These are phyloP conservation scores for Tuberolachnus salignus DNA, from an alignment of 2,888 invertebrate genomes.

Conservation along the genomic window DNA sequence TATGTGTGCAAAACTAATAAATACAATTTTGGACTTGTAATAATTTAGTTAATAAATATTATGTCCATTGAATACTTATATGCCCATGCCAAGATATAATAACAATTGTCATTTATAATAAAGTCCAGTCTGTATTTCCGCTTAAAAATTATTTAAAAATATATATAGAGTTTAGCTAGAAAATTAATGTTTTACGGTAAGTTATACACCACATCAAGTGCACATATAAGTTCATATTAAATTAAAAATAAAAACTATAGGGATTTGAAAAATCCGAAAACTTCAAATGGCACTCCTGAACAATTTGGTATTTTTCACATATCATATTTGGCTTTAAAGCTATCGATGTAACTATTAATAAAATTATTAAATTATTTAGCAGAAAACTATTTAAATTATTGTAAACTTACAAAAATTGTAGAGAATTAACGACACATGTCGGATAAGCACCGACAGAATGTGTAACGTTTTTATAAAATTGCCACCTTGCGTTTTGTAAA, in stretches of 20 bases:
- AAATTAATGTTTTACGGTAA: background rate
- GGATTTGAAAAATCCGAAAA: background rate
- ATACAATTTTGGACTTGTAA: background rate
- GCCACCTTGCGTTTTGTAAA: too few species aligned
- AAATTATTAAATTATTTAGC: too few species aligned
- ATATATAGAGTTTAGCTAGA: background rate
- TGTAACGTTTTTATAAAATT: too few species aligned
- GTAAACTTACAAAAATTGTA: too few species aligned
- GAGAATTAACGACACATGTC: too few species aligned
- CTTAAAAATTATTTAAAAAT: background rate
- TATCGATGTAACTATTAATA: background rate
- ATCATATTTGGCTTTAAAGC: background rate
- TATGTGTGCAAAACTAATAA: background rate
- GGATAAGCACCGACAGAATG: too few species aligned
- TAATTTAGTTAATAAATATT: too few species aligned
- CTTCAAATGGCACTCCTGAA: background rate
- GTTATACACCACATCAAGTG: too few species aligned
- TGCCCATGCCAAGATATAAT: background rate
- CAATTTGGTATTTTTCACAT: constrained; percentile 6
- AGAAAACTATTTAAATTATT: too few species aligned
- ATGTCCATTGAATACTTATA: too few species aligned
- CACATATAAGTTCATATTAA: background rate
- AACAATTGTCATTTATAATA: too few species aligned
- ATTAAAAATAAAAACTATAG: background rate
- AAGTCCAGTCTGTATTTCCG: background rate